A percentile compares a stretch with the other conserved stretches of the same genome.
Conservation (phyloP, 37 sponge, comb jelly and placozoan genomes). For the Mnemiopsis leidyi region DNA sequence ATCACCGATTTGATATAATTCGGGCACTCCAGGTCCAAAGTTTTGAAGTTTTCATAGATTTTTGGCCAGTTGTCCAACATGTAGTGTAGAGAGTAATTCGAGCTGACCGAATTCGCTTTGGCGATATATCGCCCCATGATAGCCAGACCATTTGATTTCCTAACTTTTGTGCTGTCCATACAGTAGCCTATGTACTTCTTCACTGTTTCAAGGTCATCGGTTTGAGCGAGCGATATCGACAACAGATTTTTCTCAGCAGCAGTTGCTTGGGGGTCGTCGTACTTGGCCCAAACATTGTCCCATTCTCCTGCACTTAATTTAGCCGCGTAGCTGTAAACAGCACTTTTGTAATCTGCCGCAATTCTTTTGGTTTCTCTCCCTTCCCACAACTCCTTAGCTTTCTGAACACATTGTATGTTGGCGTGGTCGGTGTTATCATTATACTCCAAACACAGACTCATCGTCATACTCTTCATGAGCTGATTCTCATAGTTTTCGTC, state of each 20-base stretch:
- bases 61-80: neutral
- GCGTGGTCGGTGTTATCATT: neutral
- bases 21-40: neutral
- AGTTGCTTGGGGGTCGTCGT: neutral
- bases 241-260: neutral
- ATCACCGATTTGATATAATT: neutral
- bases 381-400: neutral
- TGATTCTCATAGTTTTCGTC: neutral
- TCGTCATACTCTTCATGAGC: neutral
- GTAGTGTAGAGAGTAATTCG: neutral
- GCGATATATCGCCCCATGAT: neutral
- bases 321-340: neutral
- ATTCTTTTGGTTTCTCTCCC: neutral
- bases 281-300: neutral
- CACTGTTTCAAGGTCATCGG: neutral
- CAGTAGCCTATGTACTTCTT: neutral
- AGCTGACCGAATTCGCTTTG: neutral
- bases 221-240: neutral
- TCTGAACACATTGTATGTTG: neutral
- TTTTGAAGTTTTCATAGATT: neutral
- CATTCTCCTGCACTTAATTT: neutral
- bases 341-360: neutral
- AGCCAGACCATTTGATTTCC: neutral
- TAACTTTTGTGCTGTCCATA: neutral
- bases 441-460: neutral